phyloP scores from a whole-genome alignment of 35 echinoderm and acorn worm species.

The Patiria miniata region DNA sequence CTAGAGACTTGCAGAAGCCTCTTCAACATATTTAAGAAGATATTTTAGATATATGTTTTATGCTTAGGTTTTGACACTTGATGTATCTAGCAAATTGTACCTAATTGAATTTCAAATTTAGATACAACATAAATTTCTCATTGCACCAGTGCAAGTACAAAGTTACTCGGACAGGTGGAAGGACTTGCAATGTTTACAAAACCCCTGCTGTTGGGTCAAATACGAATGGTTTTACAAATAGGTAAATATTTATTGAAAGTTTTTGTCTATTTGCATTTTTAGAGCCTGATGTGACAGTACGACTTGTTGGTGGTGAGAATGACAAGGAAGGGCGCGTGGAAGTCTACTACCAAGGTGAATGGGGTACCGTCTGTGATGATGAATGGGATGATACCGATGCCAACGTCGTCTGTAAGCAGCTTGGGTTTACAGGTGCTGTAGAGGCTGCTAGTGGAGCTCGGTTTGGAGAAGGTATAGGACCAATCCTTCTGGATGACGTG shows the following conservation, averaged over 20 bases:
- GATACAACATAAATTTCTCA: too few relatives aligned
- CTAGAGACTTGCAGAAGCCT: too few relatives aligned
- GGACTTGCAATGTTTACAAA: too few relatives aligned
- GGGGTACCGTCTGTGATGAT: conserved; percentile 41
- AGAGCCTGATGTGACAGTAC: conserved; percentile 17
- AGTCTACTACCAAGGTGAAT: conserved; percentile 7
- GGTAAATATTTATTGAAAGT: too few relatives aligned
- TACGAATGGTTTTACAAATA: too few relatives aligned
- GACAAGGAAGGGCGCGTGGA: conserved; percentile 17
- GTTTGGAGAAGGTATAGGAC: conserved; percentile 7
- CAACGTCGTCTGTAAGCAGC: conserved; percentile 13
- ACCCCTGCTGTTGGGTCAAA: too few relatives aligned
- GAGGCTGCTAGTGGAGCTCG: not conserved
- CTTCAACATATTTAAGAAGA: not conserved
- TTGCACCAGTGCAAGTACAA: too few relatives aligned
- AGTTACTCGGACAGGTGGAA: too few relatives aligned
- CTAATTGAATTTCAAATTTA: too few relatives aligned
- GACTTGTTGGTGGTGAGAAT: not conserved
- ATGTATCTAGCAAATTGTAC: too few relatives aligned
- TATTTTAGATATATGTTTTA: too few relatives aligned
- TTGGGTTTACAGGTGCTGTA: not conserved
- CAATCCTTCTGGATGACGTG: not conserved
- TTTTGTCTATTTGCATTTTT: not conserved
- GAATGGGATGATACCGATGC: not conserved
- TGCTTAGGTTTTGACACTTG: too few relatives aligned